A percentile compares a stretch with the other conserved stretches of the same genome.
Conservation (phyloP, 1,140 invertebrate genomes). For the Macrostomum lignano region DNA sequence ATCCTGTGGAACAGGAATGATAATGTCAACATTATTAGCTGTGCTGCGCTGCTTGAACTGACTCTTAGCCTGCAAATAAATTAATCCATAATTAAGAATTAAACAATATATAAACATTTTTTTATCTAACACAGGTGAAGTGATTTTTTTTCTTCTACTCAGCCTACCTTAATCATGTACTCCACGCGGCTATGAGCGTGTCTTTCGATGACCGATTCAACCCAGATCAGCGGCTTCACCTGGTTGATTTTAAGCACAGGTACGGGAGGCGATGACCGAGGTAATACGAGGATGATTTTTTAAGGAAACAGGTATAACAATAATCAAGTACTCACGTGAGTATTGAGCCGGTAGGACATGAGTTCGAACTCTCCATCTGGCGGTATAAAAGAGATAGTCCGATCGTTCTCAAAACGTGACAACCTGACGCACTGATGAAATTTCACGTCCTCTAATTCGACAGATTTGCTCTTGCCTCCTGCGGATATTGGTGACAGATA, state of each 20-base stretch:
- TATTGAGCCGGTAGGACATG: slow-evolving; percentile 72
- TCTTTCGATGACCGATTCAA: slow-evolving; percentile 94
- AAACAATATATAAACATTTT: neutral
- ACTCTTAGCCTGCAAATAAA: slow-evolving; percentile 44
- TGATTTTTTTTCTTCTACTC: no score
- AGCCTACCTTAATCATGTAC: slow-evolving; percentile 78
- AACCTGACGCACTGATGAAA: slow-evolving; percentile 96
- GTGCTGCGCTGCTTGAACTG: slow-evolving; percentile 92
- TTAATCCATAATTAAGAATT: slow-evolving; percentile 3
- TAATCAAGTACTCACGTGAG: no score
- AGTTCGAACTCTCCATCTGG: slow-evolving; percentile 98
- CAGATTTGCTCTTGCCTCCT: slow-evolving; percentile 78
- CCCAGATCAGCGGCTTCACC: slow-evolving; percentile 93
- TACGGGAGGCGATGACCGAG: no score
- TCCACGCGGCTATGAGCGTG: slow-evolving; percentile 88
- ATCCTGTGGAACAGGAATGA: slow-evolving; percentile 88
- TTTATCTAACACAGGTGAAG: no score
- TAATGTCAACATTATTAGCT: slow-evolving; percentile 94
- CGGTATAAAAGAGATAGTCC: slow-evolving; percentile 91
- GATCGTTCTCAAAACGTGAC: slow-evolving; percentile 85
- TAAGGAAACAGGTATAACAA: no score
- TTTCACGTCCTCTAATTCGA: slow-evolving; percentile 94
- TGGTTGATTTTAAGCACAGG: no score
- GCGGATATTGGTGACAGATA: slow-evolving; percentile 7
- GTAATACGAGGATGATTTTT: no score